Conservation (phyloP, 1,140 invertebrate species). For the Meloidogyne chitwoodi region DNA sequence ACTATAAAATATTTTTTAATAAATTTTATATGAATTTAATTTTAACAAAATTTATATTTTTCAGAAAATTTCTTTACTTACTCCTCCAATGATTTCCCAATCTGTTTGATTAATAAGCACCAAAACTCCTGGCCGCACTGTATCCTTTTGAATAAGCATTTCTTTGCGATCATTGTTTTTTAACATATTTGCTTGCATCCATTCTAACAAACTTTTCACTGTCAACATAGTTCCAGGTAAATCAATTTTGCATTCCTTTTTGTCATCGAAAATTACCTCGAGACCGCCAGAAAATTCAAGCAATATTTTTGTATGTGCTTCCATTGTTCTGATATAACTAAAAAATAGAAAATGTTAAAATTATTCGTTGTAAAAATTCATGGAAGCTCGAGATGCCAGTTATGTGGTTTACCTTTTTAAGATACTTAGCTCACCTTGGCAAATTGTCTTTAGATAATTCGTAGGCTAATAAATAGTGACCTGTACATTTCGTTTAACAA, state of each 20-base stretch:
- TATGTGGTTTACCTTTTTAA: no score
- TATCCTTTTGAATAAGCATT: slow-evolving; percentile 59
- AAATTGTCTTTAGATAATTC: no score
- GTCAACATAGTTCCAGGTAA: neutral
- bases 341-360: no score
- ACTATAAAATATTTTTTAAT: slow-evolving; percentile 17
- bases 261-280: slow-evolving; percentile 11
- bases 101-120: slow-evolving; percentile 64
- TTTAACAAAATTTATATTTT: no score
- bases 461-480: no score
- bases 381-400: no score
- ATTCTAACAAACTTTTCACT: neutral
- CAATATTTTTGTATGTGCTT: neutral
- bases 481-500: no score
- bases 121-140: slow-evolving; percentile 63
- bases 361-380: no score
- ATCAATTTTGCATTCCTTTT: slow-evolving; percentile 6
- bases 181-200: slow-evolving; percentile 15
- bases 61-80: slow-evolving; percentile 9
- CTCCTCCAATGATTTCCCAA: slow-evolving; percentile 62
- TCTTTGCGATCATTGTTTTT: slow-evolving; percentile 22
- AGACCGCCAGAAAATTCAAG: slow-evolving; percentile 21
- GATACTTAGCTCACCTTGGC: no score
- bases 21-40: no score
- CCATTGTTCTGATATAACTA: neutral